Conservation (phyloP, 92 coral and sea anemone genomes). For the Plumapathes pennacea region DNA sequence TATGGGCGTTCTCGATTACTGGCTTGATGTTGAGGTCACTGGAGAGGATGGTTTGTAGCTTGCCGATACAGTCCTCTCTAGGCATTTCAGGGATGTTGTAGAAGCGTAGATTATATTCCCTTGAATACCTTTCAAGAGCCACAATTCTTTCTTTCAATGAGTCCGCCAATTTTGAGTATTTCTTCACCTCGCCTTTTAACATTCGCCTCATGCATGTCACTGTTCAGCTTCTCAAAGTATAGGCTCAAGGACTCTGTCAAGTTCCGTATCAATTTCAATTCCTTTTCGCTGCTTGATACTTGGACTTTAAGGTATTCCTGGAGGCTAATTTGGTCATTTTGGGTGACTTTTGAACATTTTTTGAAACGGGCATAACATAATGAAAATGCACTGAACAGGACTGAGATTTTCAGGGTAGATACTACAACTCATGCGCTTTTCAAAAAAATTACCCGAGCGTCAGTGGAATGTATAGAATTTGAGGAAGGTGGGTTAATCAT, state of each 20-base stretch:
- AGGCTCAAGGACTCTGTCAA: conserved; percentile 4
- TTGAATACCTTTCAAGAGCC: conserved; percentile 24
- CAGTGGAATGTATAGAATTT: too few species aligned
- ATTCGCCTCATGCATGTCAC: conserved; percentile 2
- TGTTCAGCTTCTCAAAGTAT: conserved; percentile 11
- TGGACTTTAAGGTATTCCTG: too few species aligned
- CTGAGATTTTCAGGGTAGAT: too few species aligned
- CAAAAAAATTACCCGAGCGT: too few species aligned
- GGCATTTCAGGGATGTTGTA: conserved; percentile 13
- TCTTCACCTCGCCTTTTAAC: too few species aligned
- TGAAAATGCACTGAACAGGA: too few species aligned
- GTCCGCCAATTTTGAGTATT: too few species aligned
- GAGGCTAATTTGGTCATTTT: too few species aligned
- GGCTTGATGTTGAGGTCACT: conserved; percentile 10
- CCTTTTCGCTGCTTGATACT: conserved; percentile 5
- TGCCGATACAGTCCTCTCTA: conserved; percentile 12
- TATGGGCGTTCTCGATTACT: conserved; percentile 20
- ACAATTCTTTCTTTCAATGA: conserved; percentile 11
- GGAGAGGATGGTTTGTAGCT: conserved; percentile 11
- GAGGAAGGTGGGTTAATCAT: too few species aligned
- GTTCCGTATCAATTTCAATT: not conserved
- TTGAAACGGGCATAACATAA: too few species aligned
- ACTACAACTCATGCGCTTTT: too few species aligned
- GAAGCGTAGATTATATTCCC: conserved; percentile 23
- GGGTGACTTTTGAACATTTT: too few species aligned